These are phyloP conservation scores for Smittia sp. DNA, from an alignment of 2,888 invertebrate genomes.

Conservation along the genomic window DNA sequence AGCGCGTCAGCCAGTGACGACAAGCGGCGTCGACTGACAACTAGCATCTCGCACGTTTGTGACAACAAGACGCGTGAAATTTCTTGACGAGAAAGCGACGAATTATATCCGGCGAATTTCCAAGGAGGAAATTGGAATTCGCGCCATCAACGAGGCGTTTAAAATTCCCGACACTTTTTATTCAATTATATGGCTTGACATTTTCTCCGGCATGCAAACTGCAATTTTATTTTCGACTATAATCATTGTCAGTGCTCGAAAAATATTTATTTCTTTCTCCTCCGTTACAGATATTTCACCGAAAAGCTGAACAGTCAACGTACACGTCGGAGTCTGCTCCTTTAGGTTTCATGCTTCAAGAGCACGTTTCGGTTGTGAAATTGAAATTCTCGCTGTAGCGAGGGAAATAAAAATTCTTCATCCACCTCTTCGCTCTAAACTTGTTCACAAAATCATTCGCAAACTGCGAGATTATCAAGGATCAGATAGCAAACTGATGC, in stretches of 20 bases:
- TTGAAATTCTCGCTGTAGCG: conserved; percentile 30
- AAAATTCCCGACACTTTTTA: conserved; percentile 38
- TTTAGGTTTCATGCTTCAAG: too few relatives aligned
- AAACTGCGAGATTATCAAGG: too few relatives aligned
- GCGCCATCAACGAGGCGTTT: background rate
- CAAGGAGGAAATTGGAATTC: background rate
- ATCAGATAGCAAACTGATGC: too few relatives aligned
- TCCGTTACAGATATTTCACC: background rate
- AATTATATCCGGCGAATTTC: background rate
- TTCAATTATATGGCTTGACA: conserved; percentile 39
- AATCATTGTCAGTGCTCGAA: conserved; percentile 34
- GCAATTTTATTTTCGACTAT: conserved; percentile 40
- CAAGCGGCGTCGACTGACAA: background rate
- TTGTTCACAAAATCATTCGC: background rate
- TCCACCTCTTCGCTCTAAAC: background rate
- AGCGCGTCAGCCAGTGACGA: background rate
- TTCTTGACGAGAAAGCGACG: too few relatives aligned
- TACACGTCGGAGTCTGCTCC: too few relatives aligned
- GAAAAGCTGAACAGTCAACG: background rate
- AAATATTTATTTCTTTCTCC: conserved; percentile 31
- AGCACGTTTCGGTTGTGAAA: conserved; percentile 34
- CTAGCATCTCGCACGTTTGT: background rate
- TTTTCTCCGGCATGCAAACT: conserved; percentile 37
- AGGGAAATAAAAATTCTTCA: background rate
- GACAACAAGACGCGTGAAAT: background rate